Percentiles rank a stretch among this genome's conserved stretches.
These are phyloP conservation scores for Patiria miniata DNA, from an alignment of 35 echinoderm and acorn worm genomes.

Conservation along the genomic window DNA sequence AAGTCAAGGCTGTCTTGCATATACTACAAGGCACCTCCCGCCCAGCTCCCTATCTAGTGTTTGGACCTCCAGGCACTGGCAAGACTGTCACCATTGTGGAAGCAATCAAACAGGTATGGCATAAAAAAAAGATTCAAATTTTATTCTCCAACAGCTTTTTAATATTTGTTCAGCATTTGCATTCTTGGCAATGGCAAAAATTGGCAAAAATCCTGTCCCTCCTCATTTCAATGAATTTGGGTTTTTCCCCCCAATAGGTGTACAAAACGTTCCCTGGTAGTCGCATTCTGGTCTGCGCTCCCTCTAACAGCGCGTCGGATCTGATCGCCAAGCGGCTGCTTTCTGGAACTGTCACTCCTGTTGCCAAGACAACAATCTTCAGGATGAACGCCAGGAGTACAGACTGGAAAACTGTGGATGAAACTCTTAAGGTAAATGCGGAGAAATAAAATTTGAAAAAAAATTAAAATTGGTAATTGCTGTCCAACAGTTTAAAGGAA, in stretches of 20 bases:
- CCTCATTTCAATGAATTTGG: too few relatives aligned
- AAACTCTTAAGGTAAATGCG: conserved; percentile 75
- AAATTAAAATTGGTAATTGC: too few relatives aligned
- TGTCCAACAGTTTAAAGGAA: too few relatives aligned
- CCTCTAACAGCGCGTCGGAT: conserved; percentile 98
- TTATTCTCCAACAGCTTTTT: too few relatives aligned
- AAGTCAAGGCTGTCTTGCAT: conserved; percentile 77
- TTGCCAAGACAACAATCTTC: conserved; percentile 42
- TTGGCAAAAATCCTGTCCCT: too few relatives aligned
- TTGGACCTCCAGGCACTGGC: conserved; percentile 96
- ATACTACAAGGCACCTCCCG: conserved; percentile 71
- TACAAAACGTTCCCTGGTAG: conserved; percentile 34
- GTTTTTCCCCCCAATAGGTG: conserved; percentile 17
- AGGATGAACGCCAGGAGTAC: conserved; percentile 74
- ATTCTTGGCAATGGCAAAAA: too few relatives aligned
- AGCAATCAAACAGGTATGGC: conserved; percentile 81
- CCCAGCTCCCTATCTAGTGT: conserved; percentile 89
- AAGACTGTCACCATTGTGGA: conserved; percentile 96
- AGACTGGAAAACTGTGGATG: conserved; percentile 54
- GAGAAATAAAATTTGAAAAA: too few relatives aligned
- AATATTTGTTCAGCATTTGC: too few relatives aligned
- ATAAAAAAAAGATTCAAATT: too few relatives aligned
- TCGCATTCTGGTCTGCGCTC: conserved; percentile 84
- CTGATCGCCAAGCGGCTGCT: conserved; percentile 78
- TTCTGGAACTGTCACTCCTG: conserved; percentile 41